A percentile compares a stretch with the other conserved stretches of the same genome.
Conservation (phyloP, 2,888 invertebrate genomes). For the Leucozona laternaria region DNA sequence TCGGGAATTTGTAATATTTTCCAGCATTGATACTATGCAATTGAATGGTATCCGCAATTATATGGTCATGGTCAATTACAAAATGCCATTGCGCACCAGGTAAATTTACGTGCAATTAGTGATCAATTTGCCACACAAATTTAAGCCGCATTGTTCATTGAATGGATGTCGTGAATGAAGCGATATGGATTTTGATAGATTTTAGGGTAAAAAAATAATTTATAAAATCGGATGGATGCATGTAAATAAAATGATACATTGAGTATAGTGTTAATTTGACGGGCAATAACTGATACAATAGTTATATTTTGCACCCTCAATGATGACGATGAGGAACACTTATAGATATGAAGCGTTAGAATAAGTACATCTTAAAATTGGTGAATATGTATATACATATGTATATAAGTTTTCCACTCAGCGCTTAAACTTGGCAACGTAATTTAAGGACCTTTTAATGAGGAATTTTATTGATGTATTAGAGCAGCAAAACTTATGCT, state of each 20-base stretch:
- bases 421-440: too few relatives aligned
- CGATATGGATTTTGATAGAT: background rate
- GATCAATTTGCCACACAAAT: slow-evolving; percentile 56
- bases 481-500: too few relatives aligned
- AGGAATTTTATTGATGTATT: too few relatives aligned
- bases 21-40: slow-evolving; percentile 1
- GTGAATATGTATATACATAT: too few relatives aligned
- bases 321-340: too few relatives aligned
- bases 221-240: background rate
- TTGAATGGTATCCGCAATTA: slow-evolving; percentile 48
- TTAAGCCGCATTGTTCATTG: slow-evolving; percentile 19
- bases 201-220: background rate
- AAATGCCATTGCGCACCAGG: slow-evolving; percentile 34
- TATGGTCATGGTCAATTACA: slow-evolving; percentile 65
- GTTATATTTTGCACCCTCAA: too few relatives aligned
- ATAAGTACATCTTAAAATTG: too few relatives aligned
- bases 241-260: background rate
- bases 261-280: background rate
- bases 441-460: too few relatives aligned
- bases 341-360: too few relatives aligned
- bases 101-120: slow-evolving; percentile 50
- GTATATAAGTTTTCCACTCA: too few relatives aligned
- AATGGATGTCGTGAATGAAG: background rate
- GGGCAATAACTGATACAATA: too few relatives aligned
- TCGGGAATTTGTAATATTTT: slow-evolving; percentile 34